Conservation (phyloP, 2,797 vertebrate genomes). For the Coluber constrictor region DNA sequence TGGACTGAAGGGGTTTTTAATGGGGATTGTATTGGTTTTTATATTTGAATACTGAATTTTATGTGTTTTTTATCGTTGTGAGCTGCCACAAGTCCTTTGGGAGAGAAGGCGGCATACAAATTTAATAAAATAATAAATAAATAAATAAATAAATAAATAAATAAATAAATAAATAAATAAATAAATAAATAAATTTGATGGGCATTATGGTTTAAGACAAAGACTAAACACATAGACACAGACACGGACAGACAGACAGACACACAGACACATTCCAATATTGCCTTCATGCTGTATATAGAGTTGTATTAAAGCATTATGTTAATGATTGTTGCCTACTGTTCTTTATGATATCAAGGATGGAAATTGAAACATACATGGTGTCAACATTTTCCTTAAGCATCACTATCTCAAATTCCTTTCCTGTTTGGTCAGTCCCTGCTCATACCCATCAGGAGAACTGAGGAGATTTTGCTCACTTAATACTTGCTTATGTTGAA, state of each 20-base stretch:
- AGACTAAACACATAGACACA: background rate
- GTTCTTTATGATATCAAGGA: background rate
- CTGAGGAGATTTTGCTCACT: background rate
- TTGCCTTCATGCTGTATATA: background rate
- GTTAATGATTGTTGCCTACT: background rate
- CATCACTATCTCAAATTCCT: background rate
- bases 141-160: too few relatives aligned
- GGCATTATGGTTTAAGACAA: background rate
- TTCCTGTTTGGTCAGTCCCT: background rate
- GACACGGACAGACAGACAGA: too few relatives aligned
- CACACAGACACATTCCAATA: background rate
- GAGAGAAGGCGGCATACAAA: too few relatives aligned
- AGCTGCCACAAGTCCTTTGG: too few relatives aligned
- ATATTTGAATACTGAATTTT: too few relatives aligned
- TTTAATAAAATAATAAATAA: too few relatives aligned
- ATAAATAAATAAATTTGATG: background rate
- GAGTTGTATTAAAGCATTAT: background rate
- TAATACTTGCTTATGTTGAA: background rate
- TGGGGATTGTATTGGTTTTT: too few relatives aligned
- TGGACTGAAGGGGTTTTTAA: too few relatives aligned
- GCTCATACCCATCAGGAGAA: background rate
- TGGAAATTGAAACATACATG: background rate
- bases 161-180: too few relatives aligned
- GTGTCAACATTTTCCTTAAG: background rate
- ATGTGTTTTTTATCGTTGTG: too few relatives aligned